Evolutionary conservation across 2,888 invertebrate species (phyloP).

Genomic region (Stenodera caucasica): DNA sequence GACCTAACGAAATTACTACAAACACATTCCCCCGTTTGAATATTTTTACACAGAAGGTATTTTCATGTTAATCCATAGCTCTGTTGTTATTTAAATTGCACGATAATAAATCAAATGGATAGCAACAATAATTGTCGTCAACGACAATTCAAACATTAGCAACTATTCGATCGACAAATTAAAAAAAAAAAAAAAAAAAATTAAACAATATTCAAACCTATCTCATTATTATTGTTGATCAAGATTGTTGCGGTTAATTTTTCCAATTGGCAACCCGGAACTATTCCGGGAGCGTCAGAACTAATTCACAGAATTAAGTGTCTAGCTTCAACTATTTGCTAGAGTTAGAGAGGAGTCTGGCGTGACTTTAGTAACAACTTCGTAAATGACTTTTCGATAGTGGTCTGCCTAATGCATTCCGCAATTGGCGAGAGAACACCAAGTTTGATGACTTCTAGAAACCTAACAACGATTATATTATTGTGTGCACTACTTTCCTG

Average conservation of each 20-base stretch:
- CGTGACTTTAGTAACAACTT: constrained; percentile 39
- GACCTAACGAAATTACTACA: constrained; percentile 43
- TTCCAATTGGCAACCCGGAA: constrained; percentile 1
- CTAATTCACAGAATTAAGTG: constrained; percentile 16
- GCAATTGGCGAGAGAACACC: constrained; percentile 41
- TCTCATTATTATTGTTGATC: background rate
- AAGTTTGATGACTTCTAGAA: constrained; percentile 40
- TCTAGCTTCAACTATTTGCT: constrained; percentile 18
- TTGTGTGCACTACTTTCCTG: background rate
- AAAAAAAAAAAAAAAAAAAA: no score
- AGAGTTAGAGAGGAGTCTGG: constrained; percentile 18
- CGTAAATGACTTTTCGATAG: constrained; percentile 45
- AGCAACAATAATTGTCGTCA: background rate
- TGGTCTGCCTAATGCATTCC: constrained; percentile 41
- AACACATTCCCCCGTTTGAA: constrained; percentile 34
- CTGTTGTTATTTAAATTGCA: constrained; percentile 30
- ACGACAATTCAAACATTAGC: background rate
- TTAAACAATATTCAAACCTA: no score
- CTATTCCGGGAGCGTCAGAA: constrained; percentile 6
- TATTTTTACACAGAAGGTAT: constrained; percentile 33
- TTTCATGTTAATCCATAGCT: constrained; percentile 29
- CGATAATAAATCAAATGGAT: constrained; percentile 14
- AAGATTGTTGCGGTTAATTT: background rate
- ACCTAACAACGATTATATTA: background rate
- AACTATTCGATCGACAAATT: background rate